These are phyloP conservation scores for Rallus crepitans DNA, from an alignment of 2,797 vertebrate species.

Conservation along the genomic window DNA sequence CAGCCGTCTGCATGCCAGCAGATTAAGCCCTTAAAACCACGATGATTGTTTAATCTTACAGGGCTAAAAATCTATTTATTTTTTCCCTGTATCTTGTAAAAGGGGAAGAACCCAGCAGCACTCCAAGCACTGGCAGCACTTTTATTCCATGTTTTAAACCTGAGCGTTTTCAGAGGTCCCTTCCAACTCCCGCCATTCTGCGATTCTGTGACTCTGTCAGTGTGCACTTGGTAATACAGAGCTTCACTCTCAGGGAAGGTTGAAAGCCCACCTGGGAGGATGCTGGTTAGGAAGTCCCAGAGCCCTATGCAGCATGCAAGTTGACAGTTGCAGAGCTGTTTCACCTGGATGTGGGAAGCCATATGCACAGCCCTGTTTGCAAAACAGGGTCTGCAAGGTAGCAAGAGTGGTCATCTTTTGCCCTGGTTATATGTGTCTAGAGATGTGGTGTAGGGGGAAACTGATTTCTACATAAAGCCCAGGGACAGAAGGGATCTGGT, in stretches of 20 bases:
- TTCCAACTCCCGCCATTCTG: too few relatives aligned
- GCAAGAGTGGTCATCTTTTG: neutral
- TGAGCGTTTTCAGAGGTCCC: neutral
- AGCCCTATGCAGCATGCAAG: fast-evolving
- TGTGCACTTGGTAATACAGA: neutral
- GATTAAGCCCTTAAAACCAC: slow-evolving; percentile 86
- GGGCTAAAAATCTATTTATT: slow-evolving; percentile 74
- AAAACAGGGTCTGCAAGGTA: neutral
- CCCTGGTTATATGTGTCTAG: neutral
- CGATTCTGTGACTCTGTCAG: neutral
- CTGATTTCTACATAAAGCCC: neutral
- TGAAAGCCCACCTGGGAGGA: neutral
- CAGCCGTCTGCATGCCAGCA: slow-evolving; percentile 77
- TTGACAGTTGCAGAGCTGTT: neutral
- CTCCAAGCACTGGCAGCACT: slow-evolving; percentile 42
- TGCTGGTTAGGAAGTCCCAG: neutral
- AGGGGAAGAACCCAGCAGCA: slow-evolving; percentile 47
- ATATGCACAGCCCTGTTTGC: neutral
- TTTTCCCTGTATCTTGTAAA: slow-evolving; percentile 61
- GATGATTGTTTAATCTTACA: slow-evolving; percentile 83
- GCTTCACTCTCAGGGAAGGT: neutral
- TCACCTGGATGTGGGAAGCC: neutral
- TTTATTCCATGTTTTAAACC: slow-evolving; percentile 6
- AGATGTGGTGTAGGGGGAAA: neutral
- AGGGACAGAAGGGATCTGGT: neutral